Base-by-base conservation (phyloP, 2,113 vertebrate genomes). In the Columba livia region DNA sequence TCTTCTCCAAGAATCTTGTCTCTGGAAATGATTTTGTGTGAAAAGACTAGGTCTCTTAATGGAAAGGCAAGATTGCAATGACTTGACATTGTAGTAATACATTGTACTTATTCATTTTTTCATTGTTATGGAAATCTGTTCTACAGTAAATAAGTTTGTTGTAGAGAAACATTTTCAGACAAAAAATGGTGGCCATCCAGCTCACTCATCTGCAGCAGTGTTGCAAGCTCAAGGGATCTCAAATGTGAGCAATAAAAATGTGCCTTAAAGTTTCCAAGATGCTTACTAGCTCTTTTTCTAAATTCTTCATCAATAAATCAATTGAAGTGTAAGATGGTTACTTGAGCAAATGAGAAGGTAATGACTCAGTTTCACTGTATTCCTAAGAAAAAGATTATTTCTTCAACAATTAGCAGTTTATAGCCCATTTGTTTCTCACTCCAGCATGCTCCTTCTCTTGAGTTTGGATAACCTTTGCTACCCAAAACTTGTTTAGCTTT, bases 241-340 rank as follows among this genome's bases (percentile, higher is more conserved):
- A 79, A 20, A 12, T 44, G 13, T 29, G 44, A 94, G 58, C 78
- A 85, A 72, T 69, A 79, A 92, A 91, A 95, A 72, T 72, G n/a
- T 79, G 36, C 73, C 54, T 75, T 56, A 15, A 89, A 91, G 40
- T 87, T 89, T 93, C 85, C 38, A 80, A 77, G 89, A 73, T 88
- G 75, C 79, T 93, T 96, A 82, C 40, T 65, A 79, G 53, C 53
- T 91, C 50, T 57, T 94, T 91, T 89, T 79, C 48, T 65, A 84
- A 78, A 62, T 83, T 88, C 69, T 93, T 91, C 56, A 83, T 93
- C 79, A 88, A 91, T 92, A 94, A 96, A 94, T 95, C 79, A 56
- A 48, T 85, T 67, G 67, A 91, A 48, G 34, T 90, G 38, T 73
- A 71, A 89, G 72, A 84, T 64, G 64, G 85, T 86, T 94, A 75